Conservation (phyloP, 2,888 invertebrate species). For the Ceraclea dissimilis region DNA sequence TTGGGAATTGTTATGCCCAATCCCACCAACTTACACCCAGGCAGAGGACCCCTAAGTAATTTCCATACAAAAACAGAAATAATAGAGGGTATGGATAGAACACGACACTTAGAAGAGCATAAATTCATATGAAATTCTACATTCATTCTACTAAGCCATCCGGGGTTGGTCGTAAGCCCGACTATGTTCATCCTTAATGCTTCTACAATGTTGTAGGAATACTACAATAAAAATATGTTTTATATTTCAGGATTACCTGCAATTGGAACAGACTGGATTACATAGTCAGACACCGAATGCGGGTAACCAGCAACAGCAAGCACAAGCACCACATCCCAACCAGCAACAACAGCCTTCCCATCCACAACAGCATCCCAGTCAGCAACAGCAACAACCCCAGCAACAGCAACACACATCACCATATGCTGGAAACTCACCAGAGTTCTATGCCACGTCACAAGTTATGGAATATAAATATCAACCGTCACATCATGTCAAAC, state of each 20-base stretch:
- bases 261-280: conserved; percentile 2
- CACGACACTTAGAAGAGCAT: no score
- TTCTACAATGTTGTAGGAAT: no score
- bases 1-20: no score
- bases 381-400: conserved; percentile 28
- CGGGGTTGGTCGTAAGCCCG: no score
- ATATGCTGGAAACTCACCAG: conserved; percentile 62
- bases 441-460: conserved; percentile 63
- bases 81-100: no score
- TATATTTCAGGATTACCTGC: conserved; percentile 1
- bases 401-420: conserved; percentile 40
- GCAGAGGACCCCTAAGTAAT: no score
- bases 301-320: background rate
- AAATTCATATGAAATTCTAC: no score
- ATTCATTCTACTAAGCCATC: no score
- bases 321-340: background rate
- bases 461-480: conserved; percentile 65
- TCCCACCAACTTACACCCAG: no score
- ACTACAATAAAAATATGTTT: no score
- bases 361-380: conserved; percentile 27
- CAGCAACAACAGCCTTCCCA: conserved; percentile 3
- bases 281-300: background rate
- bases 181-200: no score
- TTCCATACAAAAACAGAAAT: no score
- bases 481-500: conserved; percentile 60